Base-by-base conservation (phyloP, 2,113 vertebrate genomes). In the Lycaon pictus region DNA sequence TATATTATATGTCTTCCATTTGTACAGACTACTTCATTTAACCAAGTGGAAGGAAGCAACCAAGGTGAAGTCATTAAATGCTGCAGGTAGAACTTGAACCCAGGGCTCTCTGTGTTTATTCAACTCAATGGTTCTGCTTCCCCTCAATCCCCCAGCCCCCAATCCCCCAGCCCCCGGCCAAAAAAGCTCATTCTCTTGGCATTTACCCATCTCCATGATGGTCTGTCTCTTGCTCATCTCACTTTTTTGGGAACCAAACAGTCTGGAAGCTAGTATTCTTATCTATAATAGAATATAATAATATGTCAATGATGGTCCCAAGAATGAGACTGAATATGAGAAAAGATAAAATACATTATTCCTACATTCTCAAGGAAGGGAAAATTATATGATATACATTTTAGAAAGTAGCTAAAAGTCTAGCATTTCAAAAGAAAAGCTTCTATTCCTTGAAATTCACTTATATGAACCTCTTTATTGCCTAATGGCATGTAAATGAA, bases 351-450 rank as follows among this genome's bases (percentile, higher is more conserved):
- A 63, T 63, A 35, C 35, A 37, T n/a, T 51, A 67, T 35, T n/a
- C 19, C 29, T 67, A 4, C 53, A 58, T 74, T 53, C 76, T 60
- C 15, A 88, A 82, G 53, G 27, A 90, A 94, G n/a, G 32, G 43
- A 76, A 65, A 32, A 17, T 13, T 53, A 69, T 29, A 22, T 72
- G 25, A n/a, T 15, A 63, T 25, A 29, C 48, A 90, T 74, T 58
- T 94, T 72, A 48, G 8, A 80, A 81, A 86, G 72, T n/a, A 88
- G 76, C 25, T 67, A 35, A 89, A 96, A 85, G 48, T 22, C 67
- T 69, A 79, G 12, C 29, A 65, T 82, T 93, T 93, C 43, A 55
- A 20, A 5, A 90, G 12, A 16, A 93, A 83, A 79, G 13, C 1
- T 56, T 79, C 51, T 95, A 11, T 51, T 90, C 58, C 63, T 89